Percentiles rank a stretch among this genome's conserved stretches.
Evolutionary conservation across 2,888 invertebrate genomes (phyloP).

Genomic region (Carabus problematicus): DNA sequence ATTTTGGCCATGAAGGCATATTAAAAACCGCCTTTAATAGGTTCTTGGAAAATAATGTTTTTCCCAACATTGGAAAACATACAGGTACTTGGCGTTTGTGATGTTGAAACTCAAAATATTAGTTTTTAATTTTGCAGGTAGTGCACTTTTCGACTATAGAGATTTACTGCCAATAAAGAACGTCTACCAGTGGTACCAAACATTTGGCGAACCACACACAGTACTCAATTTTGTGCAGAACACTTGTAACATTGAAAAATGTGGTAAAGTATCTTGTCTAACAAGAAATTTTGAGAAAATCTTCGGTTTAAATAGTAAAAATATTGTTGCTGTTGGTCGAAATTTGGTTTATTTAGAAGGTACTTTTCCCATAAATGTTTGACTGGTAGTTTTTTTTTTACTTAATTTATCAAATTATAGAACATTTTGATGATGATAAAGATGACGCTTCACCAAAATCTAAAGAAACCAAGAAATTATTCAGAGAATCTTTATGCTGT

Average conservation of each 20-base stretch:
- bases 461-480: slow-evolving; percentile 41
- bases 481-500: slow-evolving; percentile 46
- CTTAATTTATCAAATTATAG: neutral
- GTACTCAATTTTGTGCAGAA: slow-evolving; percentile 50
- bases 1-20: slow-evolving; percentile 60
- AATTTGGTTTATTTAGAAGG: slow-evolving; percentile 49
- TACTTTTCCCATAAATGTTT: slow-evolving; percentile 22
- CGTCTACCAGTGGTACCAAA: slow-evolving; percentile 60
- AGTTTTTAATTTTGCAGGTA: slow-evolving; percentile 36
- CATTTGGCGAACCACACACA: slow-evolving; percentile 62
- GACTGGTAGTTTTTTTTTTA: neutral
- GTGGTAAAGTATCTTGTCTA: neutral
- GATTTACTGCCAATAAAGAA: slow-evolving; percentile 59
- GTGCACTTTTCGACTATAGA: slow-evolving; percentile 46
- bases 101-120: neutral
- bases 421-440: neutral
- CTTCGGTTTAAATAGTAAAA: slow-evolving; percentile 45
- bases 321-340: slow-evolving; percentile 50
- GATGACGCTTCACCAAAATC: slow-evolving; percentile 45
- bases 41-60: slow-evolving; percentile 63
- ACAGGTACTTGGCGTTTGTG: slow-evolving; percentile 60
- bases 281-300: neutral
- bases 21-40: slow-evolving; percentile 62
- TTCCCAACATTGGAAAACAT: slow-evolving; percentile 58
- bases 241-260: slow-evolving; percentile 54